Conservation (phyloP, 2,113 vertebrate genomes). For the Emberiza fucata region DNA sequence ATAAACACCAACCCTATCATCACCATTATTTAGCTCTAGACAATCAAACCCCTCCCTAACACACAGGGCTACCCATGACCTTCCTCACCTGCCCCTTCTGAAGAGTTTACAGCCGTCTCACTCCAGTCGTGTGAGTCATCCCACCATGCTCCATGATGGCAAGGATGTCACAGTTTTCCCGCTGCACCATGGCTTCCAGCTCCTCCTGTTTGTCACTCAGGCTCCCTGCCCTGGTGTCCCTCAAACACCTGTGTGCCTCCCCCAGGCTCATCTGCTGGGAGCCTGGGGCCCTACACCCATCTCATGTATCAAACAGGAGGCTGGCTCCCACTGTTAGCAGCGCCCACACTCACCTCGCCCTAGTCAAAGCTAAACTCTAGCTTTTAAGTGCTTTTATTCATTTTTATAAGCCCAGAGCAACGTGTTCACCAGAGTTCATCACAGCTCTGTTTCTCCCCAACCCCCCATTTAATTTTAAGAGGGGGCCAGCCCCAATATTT, state of each 20-base stretch:
- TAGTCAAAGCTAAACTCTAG: neutral
- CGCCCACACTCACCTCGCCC: neutral
- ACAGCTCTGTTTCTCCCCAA: neutral
- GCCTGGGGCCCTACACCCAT: neutral
- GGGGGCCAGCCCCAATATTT: conserved; percentile 19
- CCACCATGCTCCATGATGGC: neutral
- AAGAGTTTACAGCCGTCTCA: neutral
- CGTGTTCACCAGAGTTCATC: neutral
- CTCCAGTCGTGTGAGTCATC: neutral
- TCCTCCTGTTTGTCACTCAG: neutral
- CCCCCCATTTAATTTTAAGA: neutral
- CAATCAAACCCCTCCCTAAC: neutral
- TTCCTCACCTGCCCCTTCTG: neutral
- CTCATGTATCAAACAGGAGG: neutral
- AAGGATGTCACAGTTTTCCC: neutral
- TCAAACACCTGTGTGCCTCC: neutral
- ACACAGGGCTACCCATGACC: neutral
- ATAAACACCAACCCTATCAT: neutral
- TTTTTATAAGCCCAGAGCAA: neutral
- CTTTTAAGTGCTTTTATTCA: neutral
- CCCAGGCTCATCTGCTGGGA: neutral
- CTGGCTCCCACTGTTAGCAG: neutral
- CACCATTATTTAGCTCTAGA: neutral
- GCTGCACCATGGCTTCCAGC: neutral
- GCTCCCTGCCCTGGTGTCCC: neutral